Base-by-base conservation (phyloP, 2,888 invertebrate genomes). In the Melanchra persicariae region DNA sequence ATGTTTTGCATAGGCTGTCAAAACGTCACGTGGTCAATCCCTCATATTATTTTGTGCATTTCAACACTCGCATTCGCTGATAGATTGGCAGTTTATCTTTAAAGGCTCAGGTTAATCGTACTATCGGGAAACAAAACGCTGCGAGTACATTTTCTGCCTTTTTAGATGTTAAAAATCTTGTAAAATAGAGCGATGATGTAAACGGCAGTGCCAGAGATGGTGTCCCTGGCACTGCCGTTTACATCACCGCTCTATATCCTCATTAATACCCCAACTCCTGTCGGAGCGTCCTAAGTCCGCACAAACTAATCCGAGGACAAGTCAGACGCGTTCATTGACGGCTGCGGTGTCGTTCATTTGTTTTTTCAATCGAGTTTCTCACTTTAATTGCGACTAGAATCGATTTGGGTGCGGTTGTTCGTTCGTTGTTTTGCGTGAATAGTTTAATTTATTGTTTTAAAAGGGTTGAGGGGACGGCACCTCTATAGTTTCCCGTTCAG, bases 291-390 rank as follows among this genome's bases (percentile, higher is more conserved):
- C 51, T 52, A 55, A 76, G 64, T 68, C 72, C 17, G 43, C 30
- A 45, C 24, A 47, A 73, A 77, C 61, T 68, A 82, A 79, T 77
- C 37, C 73, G 61, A 17, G 55, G 65, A 77, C 79, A 77, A 82
- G 73, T 79, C 68, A n/a, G 79, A 77, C 82, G 58, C 64, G 51
- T 82, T 60, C 68, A 77, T 70, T 81, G 81, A 79, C 43, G 61
- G 45, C 49, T 54, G 77, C 37, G 68, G 68, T 68, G 65, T 45
- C 72, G 52, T 73, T 77, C 49, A 73, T 77, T 81, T 63, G 78
- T 82, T 77, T 77, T 77, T 79, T 77, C 64, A 57, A 77, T 82
- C 62, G 43, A 52, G 37, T 67, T 66, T 69, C 62, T n/a, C 45
- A 52, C 10, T 81, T 77, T 68, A 73, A 77, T 79, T 77, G 59